Percentiles rank a stretch among this genome's conserved stretches.
Evolutionary conservation across 2,888 invertebrate genomes (phyloP).

Genomic region (Ceraclea dissimilis): DNA sequence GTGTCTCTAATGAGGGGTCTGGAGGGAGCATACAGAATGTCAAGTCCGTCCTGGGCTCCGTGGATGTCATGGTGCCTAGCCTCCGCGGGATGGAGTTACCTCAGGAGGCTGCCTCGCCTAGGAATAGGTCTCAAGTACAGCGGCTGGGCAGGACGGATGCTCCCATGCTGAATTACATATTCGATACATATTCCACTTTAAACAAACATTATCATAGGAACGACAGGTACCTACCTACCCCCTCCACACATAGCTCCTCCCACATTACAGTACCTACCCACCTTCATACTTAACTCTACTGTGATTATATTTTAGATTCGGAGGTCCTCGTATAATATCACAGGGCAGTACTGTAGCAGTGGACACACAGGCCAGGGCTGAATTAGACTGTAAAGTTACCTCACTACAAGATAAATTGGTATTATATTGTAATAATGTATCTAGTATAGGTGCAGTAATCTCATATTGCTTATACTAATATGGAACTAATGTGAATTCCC

Average conservation of each 20-base stretch:
- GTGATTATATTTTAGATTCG: conserved; percentile 33
- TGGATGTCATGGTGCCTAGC: conserved; percentile 20
- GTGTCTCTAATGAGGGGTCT: too few species aligned
- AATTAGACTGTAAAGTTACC: conserved; percentile 46
- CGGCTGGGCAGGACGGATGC: conserved; percentile 54
- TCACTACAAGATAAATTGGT: conserved; percentile 48
- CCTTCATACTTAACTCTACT: too few species aligned
- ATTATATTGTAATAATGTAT: too few species aligned
- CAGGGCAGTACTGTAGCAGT: conserved; percentile 27
- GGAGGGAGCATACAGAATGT: not conserved
- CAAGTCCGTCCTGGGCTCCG: conserved; percentile 21
- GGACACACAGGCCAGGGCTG: conserved; percentile 45
- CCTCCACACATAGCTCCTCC: too few species aligned
- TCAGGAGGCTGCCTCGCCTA: too few species aligned
- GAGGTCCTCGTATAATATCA: conserved; percentile 43
- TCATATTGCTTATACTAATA: too few species aligned
- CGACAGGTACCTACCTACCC: conserved; percentile 36
- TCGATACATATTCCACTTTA: conserved; percentile 60
- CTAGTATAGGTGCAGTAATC: too few species aligned
- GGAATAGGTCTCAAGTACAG: conserved; percentile 1
- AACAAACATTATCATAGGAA: conserved; percentile 64
- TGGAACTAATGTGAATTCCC: too few species aligned
- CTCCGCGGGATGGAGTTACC: conserved; percentile 4
- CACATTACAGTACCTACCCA: too few species aligned
- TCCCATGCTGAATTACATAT: conserved; percentile 67